Percentiles rank a stretch among this genome's conserved stretches.
These are phyloP conservation scores for Varanus salvator DNA, from an alignment of 2,113 vertebrate species.

Conservation along the genomic window DNA sequence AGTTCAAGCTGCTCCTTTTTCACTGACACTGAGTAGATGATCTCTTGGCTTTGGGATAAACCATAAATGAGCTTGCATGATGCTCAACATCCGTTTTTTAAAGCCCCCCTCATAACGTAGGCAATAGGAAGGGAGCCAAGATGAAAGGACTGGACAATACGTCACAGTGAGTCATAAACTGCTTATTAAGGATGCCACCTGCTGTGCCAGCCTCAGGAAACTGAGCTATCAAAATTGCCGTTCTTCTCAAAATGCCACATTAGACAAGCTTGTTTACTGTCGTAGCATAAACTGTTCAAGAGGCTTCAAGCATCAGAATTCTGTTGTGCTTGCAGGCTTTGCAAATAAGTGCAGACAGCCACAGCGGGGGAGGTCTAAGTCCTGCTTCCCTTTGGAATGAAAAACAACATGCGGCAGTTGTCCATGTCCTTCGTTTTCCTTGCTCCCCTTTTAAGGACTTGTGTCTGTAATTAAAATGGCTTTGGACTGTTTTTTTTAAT, in stretches of 20 bases:
- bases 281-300: not conserved
- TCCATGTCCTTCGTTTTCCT: not conserved
- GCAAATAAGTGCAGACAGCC: not conserved
- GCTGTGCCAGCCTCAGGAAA: not conserved
- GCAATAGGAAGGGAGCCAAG: not conserved
- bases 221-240: not conserved
- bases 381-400: not conserved
- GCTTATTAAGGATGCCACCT: not conserved
- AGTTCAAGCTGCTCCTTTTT: not conserved
- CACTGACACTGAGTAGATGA: not conserved
- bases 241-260: not conserved
- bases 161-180: not conserved
- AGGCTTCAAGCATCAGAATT: fast-evolving
- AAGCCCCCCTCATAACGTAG: not conserved
- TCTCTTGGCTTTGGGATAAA: not conserved
- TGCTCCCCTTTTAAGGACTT: not conserved
- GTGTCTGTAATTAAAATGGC: no score
- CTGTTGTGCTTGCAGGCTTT: not conserved
- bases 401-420: not conserved
- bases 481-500: no score
- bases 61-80: not conserved
- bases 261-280: not conserved
- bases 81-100: not conserved
- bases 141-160: not conserved
- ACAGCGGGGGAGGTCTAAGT: fast-evolving